phyloP scores from a whole-genome alignment of 2,888 invertebrate species.

The Drosophila percnosoma region DNA sequence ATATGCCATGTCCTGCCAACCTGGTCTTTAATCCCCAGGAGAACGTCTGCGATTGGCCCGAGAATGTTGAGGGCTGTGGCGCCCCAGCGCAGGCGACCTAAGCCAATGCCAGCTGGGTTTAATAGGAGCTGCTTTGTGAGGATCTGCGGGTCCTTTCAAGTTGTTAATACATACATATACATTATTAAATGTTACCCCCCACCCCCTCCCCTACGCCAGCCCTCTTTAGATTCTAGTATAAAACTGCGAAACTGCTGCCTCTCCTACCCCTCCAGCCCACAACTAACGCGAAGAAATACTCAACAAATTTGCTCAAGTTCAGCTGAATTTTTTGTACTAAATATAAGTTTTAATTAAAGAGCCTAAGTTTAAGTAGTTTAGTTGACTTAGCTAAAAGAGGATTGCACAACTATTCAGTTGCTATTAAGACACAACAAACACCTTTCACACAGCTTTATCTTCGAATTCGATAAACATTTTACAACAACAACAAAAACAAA shows the following conservation, averaged over 20 bases:
- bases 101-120: constrained; percentile 13
- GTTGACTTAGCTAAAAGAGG: constrained; percentile 70
- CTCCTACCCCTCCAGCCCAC: constrained; percentile 17
- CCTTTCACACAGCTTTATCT: constrained; percentile 36
- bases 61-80: constrained; percentile 95
- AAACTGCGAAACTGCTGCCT: constrained; percentile 61
- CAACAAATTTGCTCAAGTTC: constrained; percentile 62
- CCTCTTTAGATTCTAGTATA: constrained; percentile 53
- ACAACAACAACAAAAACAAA: constrained; percentile 37
- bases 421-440: constrained; percentile 21
- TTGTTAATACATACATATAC: constrained; percentile 64
- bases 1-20: constrained; percentile 97
- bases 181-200: constrained; percentile 55
- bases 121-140: constrained; percentile 8
- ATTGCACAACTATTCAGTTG: constrained; percentile 50
- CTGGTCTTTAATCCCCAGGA: constrained; percentile 96
- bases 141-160: constrained; percentile 19
- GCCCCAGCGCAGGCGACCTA: constrained; percentile 88
- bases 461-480: constrained; percentile 24
- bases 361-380: constrained; percentile 71
- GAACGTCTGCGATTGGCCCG: constrained; percentile 98
- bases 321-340: constrained; percentile 72
- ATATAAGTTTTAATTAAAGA: constrained; percentile 66
- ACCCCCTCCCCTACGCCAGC: too few relatives aligned
- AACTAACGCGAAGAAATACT: constrained; percentile 65